phyloP scores from a whole-genome alignment of 2,888 invertebrate species.

The Notocelia uddmanniana region DNA sequence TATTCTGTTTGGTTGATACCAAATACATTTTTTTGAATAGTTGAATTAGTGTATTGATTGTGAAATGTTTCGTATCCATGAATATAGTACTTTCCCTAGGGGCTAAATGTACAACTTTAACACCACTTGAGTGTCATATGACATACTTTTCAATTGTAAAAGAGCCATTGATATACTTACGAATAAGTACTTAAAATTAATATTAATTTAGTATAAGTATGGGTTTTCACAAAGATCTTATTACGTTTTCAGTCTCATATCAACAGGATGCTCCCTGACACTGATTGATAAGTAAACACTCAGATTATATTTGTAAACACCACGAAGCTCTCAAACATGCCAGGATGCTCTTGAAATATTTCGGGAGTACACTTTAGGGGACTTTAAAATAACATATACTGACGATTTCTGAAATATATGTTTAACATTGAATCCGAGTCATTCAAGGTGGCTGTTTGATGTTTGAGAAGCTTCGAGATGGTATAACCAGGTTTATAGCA shows the following conservation, averaged over 20 bases:
- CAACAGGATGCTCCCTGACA: conserved; percentile 42
- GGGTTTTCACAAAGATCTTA: background rate
- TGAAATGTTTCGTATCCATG: no score
- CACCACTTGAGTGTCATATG: no score
- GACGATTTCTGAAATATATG: background rate
- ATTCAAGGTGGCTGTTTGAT: background rate
- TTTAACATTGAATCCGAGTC: conserved; percentile 9
- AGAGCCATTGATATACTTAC: background rate
- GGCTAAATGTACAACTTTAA: no score
- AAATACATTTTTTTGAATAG: no score
- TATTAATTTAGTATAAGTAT: background rate
- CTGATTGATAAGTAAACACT: conserved; percentile 45
- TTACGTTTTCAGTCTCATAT: conserved; percentile 8
- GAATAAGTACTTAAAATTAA: background rate
- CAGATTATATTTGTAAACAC: conserved; percentile 25
- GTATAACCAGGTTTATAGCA: no score
- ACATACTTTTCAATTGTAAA: no score
- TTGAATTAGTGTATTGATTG: no score
- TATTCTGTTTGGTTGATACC: no score
- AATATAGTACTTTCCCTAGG: no score
- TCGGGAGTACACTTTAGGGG: conserved; percentile 16
- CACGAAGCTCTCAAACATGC: conserved; percentile 18
- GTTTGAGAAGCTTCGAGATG: background rate
- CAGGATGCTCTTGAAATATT: conserved; percentile 25
- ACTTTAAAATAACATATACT: conserved; percentile 7